phyloP scores from a whole-genome alignment of 2,113 vertebrate species.

The Dolichotis patagonum region DNA sequence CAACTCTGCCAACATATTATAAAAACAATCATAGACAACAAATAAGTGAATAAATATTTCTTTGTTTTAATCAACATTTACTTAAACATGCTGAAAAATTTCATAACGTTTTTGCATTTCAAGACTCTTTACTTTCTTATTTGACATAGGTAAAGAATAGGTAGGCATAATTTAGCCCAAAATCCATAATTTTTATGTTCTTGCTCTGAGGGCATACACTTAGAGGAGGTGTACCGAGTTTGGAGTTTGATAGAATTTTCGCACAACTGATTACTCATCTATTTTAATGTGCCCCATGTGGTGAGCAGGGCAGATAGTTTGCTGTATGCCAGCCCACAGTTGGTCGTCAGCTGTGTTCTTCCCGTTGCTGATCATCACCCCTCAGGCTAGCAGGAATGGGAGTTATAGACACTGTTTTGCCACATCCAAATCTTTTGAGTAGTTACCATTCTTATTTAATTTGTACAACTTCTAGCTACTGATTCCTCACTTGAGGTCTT shows the following conservation, averaged over 20 bases:
- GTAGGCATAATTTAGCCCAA: not conserved
- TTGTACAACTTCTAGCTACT: not conserved
- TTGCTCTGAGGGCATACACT: not conserved
- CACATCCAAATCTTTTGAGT: not conserved
- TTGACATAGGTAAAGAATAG: not conserved
- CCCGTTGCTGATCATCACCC: not conserved
- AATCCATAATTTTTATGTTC: not conserved
- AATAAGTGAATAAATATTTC: not conserved
- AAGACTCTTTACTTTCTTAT: not conserved
- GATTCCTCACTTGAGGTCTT: not conserved
- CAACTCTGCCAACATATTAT: not conserved
- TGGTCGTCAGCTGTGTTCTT: not conserved
- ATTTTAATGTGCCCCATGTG: not conserved
- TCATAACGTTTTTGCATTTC: not conserved
- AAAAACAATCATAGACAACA: constrained; percentile 19
- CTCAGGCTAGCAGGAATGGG: not conserved
- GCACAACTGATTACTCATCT: not conserved
- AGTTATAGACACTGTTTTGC: not conserved
- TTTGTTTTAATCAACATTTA: not conserved
- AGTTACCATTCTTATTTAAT: not conserved
- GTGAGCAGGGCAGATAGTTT: not conserved
- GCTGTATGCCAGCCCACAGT: not conserved
- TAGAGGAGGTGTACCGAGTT: not conserved
- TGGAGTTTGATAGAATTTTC: not conserved
- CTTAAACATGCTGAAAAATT: constrained; percentile 4